Evolutionary conservation across 2,113 vertebrate species (phyloP).

Genomic region (Alethe castanea): DNA sequence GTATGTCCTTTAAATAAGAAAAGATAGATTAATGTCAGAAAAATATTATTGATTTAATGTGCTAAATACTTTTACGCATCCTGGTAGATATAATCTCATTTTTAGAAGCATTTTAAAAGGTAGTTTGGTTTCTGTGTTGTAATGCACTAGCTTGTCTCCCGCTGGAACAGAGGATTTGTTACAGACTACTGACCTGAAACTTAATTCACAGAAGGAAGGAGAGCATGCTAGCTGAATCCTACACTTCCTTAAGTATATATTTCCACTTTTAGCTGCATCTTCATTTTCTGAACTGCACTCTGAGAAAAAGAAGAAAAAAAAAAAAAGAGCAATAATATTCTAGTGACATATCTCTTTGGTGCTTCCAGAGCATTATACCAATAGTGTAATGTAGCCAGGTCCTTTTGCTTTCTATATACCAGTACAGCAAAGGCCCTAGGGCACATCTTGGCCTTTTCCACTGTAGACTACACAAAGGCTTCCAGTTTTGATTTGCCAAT

Average conservation of each 20-base stretch:
- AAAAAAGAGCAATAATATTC: neutral
- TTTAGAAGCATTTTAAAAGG: neutral
- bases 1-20: neutral
- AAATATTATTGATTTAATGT: neutral
- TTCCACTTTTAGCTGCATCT: neutral
- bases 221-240: neutral
- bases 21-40: neutral
- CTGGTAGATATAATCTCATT: neutral
- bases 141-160: neutral
- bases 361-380: neutral
- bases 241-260: neutral
- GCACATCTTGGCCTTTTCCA: neutral
- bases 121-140: neutral
- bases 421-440: neutral
- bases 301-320: neutral
- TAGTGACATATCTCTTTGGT: neutral
- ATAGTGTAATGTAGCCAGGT: neutral
- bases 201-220: neutral
- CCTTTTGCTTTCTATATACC: neutral
- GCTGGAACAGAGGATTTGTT: neutral
- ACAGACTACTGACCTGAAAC: constrained; percentile 10
- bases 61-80: neutral
- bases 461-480: neutral
- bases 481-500: constrained; percentile 37
- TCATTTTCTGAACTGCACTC: neutral